Percentiles rank a stretch among this genome's conserved stretches.
Evolutionary conservation across 35 echinoderm and acorn worm genomes (phyloP).

Genomic region (Ophioderma brevispina): DNA sequence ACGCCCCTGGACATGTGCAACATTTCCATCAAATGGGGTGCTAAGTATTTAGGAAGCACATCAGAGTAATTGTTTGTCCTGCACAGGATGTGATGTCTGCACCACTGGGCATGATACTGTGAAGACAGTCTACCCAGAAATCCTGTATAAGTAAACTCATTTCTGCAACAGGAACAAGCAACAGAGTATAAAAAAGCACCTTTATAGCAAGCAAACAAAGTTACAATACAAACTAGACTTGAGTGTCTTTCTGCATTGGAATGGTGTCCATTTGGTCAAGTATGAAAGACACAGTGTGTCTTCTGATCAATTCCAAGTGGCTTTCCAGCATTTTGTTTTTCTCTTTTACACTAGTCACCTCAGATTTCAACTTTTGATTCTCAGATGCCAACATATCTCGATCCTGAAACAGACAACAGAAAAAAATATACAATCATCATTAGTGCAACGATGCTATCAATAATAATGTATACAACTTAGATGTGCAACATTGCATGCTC

Average conservation of each 20-base stretch:
- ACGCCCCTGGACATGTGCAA: no score
- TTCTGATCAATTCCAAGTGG: conserved; percentile 76
- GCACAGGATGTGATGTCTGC: no score
- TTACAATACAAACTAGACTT: conserved; percentile 40
- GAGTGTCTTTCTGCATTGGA: conserved; percentile 82
- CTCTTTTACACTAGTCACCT: conserved; percentile 51
- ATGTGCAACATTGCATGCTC: background rate
- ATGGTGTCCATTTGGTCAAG: conserved; percentile 75
- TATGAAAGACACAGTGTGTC: conserved; percentile 84
- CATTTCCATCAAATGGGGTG: no score
- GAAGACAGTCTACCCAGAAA: no score
- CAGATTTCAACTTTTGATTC: conserved; percentile 68
- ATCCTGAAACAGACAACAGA: conserved; percentile 50
- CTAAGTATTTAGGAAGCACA: no score
- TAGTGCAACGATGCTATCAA: background rate
- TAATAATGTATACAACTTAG: background rate
- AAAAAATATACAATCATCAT: background rate
- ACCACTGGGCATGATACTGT: no score
- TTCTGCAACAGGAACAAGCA: no score
- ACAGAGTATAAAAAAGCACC: no score
- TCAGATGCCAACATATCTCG: conserved; percentile 68
- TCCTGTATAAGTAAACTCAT: no score
- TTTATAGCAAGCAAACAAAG: no score
- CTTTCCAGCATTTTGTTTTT: conserved; percentile 77
- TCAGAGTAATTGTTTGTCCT: no score